Evolutionary conservation across 2,113 vertebrate genomes (phyloP), one percentile per base, ranked within the genome.

Genomic region (rat (Rattus norvegicus)): DNA sequence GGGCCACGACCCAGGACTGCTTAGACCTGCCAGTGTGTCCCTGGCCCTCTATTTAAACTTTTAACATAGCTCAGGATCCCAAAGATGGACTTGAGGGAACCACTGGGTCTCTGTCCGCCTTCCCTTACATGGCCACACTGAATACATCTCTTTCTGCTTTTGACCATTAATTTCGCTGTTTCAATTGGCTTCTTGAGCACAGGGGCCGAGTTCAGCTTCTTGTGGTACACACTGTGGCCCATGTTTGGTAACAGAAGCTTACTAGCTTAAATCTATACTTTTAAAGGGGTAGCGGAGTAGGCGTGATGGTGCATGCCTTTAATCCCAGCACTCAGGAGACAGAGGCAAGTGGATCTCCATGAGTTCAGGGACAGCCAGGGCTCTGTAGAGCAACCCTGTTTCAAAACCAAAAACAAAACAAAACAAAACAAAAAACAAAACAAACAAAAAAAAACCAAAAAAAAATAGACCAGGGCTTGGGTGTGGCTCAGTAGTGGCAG

Each of bases 251-350:
- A 86, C 1, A 22, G 24, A 17, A 33, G 13, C 26, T 36, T 11
- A 9, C 13, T 39, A 69, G 54, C 90, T 59, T 26, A 76, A 52
- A 26, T 49, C 63, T 43, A 39, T 19, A n/a, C 54, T 56, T 36
- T 59, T 39, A 70, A 19, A 76, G 3, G 8, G 43, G 43, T 1
- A 0, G 26, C 16, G 0, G 24, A 24, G 36, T 56, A 4, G 2
- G 24, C 7, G 19, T 65, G 16, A 30, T 2, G 16, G 14, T 3
- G 8, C n/a, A 63, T 0, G n/a, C n/a, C n/a, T 84, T 63, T 85
- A 63, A 84, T 49, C 61, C 61, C 43, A 86, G 83, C 43, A 67
- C 61, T 33, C 28, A 2, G n/a, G n/a, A 43, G 81, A 26, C 59
- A 84, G 56, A 83, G 54, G 80, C 80, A 61, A n/a, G 59, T 26